These are phyloP conservation scores for Zootoca vivipara DNA, from an alignment of 2,113 vertebrate species.

Conservation along the genomic window DNA sequence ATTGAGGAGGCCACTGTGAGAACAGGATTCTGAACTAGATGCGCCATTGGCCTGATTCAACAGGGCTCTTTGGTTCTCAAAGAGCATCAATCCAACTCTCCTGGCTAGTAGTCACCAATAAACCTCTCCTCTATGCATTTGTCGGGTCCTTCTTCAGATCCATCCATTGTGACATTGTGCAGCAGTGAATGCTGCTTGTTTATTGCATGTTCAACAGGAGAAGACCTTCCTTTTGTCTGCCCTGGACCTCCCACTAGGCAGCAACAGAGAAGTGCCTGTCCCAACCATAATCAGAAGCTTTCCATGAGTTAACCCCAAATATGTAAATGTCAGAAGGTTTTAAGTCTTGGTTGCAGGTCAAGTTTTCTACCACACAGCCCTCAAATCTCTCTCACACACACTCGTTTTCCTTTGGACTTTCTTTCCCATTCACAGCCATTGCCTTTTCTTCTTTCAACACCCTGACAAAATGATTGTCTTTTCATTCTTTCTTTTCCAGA, in stretches of 20 bases:
- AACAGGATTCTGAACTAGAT: too few species aligned
- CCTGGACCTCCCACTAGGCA: neutral
- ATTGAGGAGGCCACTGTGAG: too few species aligned
- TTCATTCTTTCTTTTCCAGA: slow-evolving; percentile 1
- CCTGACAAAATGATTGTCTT: slow-evolving; percentile 28
- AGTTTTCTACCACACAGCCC: slow-evolving; percentile 24
- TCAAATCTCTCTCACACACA: neutral
- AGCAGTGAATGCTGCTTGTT: neutral
- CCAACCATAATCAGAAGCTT: neutral
- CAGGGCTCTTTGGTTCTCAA: too few species aligned
- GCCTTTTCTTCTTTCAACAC: slow-evolving; percentile 60
- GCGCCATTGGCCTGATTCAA: too few species aligned
- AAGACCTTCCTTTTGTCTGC: neutral
- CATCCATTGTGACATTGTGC: neutral
- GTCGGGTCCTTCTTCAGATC: neutral
- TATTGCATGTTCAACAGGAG: neutral
- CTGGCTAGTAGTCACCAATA: neutral
- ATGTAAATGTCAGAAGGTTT: slow-evolving; percentile 34
- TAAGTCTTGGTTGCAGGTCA: slow-evolving; percentile 50
- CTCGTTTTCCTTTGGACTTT: slow-evolving; percentile 53
- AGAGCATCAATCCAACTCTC: neutral
- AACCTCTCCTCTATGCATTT: neutral
- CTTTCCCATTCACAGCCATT: slow-evolving; percentile 47
- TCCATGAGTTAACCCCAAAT: neutral
- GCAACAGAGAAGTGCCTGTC: too few species aligned